These are phyloP conservation scores for Drosophila birchii DNA, from an alignment of 2,888 invertebrate species.

Conservation along the genomic window DNA sequence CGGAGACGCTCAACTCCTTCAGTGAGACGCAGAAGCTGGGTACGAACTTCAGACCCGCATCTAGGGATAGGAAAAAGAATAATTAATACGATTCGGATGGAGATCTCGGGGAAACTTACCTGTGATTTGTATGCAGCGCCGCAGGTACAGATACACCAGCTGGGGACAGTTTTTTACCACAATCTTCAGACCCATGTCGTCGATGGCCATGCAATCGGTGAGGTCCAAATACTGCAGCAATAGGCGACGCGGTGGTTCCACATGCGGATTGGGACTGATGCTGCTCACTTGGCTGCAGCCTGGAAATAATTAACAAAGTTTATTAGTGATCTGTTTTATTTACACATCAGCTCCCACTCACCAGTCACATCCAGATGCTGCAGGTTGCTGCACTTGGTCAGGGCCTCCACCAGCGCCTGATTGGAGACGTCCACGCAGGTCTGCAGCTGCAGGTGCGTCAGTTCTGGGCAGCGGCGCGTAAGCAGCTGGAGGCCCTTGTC, in stretches of 20 bases:
- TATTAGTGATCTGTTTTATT: not conserved
- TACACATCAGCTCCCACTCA: slow-evolving; percentile 80
- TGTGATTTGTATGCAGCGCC: slow-evolving; percentile 95
- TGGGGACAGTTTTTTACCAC: slow-evolving; percentile 95
- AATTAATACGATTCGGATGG: not conserved
- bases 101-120: slow-evolving; percentile 85
- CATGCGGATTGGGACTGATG: slow-evolving; percentile 89
- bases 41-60: slow-evolving; percentile 95
- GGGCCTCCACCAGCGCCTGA: slow-evolving; percentile 90
- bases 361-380: slow-evolving; percentile 94
- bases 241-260: slow-evolving; percentile 88
- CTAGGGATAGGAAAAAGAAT: slow-evolving; percentile 81
- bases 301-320: not conserved
- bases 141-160: slow-evolving; percentile 93
- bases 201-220: slow-evolving; percentile 94
- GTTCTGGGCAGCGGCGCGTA: slow-evolving; percentile 91
- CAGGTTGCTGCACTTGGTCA: slow-evolving; percentile 91
- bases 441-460: slow-evolving; percentile 92
- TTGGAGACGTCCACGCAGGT: slow-evolving; percentile 91
- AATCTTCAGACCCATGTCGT: slow-evolving; percentile 93
- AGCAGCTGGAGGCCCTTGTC: slow-evolving; percentile 91
- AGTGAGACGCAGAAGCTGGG: slow-evolving; percentile 94
- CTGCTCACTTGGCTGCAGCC: slow-evolving; percentile 92
- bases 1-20: slow-evolving; percentile 95
- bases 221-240: slow-evolving; percentile 95